Conservation (phyloP, 2,888 invertebrate genomes). For the Euplexia lucipara region DNA sequence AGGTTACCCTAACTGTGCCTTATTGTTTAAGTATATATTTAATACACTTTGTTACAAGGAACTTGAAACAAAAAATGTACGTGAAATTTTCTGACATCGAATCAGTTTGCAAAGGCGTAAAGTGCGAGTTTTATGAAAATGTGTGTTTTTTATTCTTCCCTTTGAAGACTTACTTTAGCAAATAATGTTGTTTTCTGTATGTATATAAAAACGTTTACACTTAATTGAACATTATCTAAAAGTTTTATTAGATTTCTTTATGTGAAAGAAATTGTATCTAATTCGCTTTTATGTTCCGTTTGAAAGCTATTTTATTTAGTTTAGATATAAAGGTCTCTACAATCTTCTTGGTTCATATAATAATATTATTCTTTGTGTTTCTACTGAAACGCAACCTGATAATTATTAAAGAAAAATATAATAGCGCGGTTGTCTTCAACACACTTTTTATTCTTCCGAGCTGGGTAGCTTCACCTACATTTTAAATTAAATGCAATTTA, state of each 20-base stretch:
- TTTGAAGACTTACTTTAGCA: constrained; percentile 24
- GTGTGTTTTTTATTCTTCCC: not conserved
- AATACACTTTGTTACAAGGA: constrained; percentile 3
- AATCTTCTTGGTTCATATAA: not conserved
- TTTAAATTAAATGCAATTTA: constrained; percentile 26
- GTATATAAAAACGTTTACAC: not conserved
- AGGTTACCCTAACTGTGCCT: not conserved
- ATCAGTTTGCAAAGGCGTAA: not conserved
- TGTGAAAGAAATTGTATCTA: not conserved
- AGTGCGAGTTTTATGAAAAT: constrained; percentile 10
- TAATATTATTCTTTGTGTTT: not conserved
- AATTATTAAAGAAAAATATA: constrained; percentile 37
- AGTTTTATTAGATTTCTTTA: not conserved
- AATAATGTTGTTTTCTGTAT: constrained; percentile 8
- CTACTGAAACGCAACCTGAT: not conserved
- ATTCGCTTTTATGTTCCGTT: not conserved
- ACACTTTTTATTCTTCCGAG: constrained; percentile 16
- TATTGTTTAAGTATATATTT: not conserved
- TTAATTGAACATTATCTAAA: constrained; percentile 7
- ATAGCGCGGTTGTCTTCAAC: constrained; percentile 10
- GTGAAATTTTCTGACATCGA: constrained; percentile 13
- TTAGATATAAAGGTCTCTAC: not conserved
- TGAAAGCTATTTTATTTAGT: not conserved
- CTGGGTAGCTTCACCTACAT: not conserved
- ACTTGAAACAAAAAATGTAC: not conserved